phyloP scores from a whole-genome alignment of 35 echinoderm and acorn worm genomes.

The Apostichopus californicus region DNA sequence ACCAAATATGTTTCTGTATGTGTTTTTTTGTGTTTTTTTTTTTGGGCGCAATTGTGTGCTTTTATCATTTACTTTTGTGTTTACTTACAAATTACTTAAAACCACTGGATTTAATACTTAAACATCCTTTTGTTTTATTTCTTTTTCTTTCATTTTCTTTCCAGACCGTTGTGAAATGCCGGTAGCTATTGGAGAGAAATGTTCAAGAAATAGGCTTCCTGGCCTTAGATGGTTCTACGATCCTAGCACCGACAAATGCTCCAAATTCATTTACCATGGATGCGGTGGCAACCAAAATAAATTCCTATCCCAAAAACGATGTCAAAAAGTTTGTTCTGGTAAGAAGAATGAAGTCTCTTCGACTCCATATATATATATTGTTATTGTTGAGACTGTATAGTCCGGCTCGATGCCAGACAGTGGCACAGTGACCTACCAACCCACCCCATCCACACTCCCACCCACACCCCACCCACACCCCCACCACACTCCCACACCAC shows the following conservation, averaged over 20 bases:
- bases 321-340: neutral
- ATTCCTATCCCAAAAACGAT: neutral
- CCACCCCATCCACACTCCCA: neutral
- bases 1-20: too few relatives aligned
- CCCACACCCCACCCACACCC: neutral
- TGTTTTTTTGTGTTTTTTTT: too few relatives aligned
- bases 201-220: neutral
- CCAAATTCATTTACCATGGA: neutral
- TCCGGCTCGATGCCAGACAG: too few relatives aligned
- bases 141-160: neutral
- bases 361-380: too few relatives aligned
- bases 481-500: neutral
- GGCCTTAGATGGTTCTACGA: neutral
- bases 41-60: too few relatives aligned
- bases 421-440: neutral
- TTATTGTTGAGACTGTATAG: too few relatives aligned
- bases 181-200: neutral
- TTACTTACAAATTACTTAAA: too few relatives aligned
- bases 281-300: slow-evolving; percentile 14
- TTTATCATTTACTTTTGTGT: too few relatives aligned
- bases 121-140: too few relatives aligned
- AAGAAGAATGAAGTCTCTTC: neutral
- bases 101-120: too few relatives aligned
- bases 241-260: neutral
- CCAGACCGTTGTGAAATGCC: slow-evolving; percentile 9